Base-by-base conservation (phyloP, 1,140 invertebrate genomes). In the Zophobas morio region DNA sequence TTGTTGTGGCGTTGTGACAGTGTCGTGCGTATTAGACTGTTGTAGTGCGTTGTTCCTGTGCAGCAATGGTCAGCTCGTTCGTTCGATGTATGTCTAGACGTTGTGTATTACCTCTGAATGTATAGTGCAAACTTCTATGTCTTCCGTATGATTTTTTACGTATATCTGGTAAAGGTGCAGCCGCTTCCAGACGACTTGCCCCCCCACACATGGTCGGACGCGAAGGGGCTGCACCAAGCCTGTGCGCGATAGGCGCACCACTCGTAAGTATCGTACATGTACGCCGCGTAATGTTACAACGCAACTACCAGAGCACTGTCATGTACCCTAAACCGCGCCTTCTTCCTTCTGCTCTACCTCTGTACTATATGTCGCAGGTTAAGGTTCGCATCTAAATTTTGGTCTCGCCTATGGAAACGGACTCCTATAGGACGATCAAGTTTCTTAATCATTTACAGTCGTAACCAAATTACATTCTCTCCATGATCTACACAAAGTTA, bases 1-100 rank as follows among this genome's bases (percentile, higher is more conserved):
- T 85, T 85, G 82, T 86, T 85, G 84, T 86, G 83, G 82, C 84
- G 81, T 84, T 85, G 84, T 85, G 85, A 85, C 85, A 85, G 84
- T 85, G 85, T 85, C 84, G 85, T 86, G 84, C 85, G 85, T 86
- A 85, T 86, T 84, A 84, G 84, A 84, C 70, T 80, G 77, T 81
- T 83, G 83, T 84, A 84, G 82, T 84, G 84, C 84, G 84, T 85
- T 85, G 84, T 85, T 85, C 79, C 81, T 84, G 81, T 85, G 82
- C 83, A 82, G 81, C 79, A 79, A 84, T 85, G 84, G 81, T 84
- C 84, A 85, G 84, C 84, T 85, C 84, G 85, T 85, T 84, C 84
- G 81, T 85, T 84, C 81, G 84, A 85, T 85, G 85, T 85, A 84
- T 85, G 83, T 86, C 78, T 85, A 85, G 85, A 82, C 85, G 84